Conservation (phyloP, 2,797 vertebrate species). For the Acestrorhynchus altus region DNA sequence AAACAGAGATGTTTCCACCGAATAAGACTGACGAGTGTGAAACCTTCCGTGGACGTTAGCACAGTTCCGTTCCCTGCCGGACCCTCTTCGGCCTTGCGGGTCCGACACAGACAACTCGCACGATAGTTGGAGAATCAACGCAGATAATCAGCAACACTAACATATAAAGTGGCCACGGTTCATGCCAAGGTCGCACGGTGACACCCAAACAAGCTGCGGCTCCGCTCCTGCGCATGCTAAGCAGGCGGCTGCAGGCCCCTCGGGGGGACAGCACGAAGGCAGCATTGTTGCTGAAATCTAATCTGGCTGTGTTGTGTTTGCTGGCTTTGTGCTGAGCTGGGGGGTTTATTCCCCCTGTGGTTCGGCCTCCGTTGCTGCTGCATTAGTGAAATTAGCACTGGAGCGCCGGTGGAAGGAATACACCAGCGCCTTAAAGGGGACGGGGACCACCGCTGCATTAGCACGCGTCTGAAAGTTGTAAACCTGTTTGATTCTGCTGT, state of each 20-base stretch:
- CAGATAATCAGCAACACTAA: constrained; percentile 43
- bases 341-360: constrained; percentile 81
- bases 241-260: constrained; percentile 68
- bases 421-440: constrained; percentile 52
- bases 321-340: constrained; percentile 94
- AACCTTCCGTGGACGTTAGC: background rate
- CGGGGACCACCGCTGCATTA: background rate
- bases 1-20: too few relatives aligned
- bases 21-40: too few relatives aligned
- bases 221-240: constrained; percentile 46
- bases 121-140: constrained; percentile 20
- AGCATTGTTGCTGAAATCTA: constrained; percentile 98
- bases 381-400: constrained; percentile 98
- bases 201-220: too few relatives aligned
- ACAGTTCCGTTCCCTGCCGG: background rate
- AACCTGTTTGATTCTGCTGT: too few relatives aligned
- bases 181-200: constrained; percentile 38
- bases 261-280: constrained; percentile 72
- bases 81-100: background rate
- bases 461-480: too few relatives aligned
- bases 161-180: constrained; percentile 37
- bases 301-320: constrained; percentile 86
- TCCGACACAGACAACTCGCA: constrained; percentile 17
- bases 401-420: constrained; percentile 89
- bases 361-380: constrained; percentile 96